Evolutionary conservation across 2,888 invertebrate genomes (phyloP).

Genomic region (Hirtodrosophila confusa): DNA sequence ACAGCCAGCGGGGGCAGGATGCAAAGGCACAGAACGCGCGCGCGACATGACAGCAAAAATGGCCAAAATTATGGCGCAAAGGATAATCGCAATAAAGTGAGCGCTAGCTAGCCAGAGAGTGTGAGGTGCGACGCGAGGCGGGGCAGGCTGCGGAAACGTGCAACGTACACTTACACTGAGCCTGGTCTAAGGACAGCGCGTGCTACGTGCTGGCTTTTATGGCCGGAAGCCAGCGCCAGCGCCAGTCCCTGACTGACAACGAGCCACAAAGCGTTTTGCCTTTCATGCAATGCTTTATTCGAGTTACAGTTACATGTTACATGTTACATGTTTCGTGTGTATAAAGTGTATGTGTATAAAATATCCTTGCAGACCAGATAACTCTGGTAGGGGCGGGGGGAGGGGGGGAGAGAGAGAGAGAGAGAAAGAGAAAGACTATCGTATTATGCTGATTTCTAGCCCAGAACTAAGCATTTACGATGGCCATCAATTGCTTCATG

Average conservation of each 20-base stretch:
- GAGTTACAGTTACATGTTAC: constrained; percentile 4
- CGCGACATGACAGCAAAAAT: constrained; percentile 53
- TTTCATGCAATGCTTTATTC: constrained; percentile 28
- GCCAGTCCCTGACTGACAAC: neutral
- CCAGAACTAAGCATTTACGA: constrained; percentile 42
- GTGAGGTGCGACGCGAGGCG: too few species aligned
- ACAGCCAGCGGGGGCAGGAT: constrained; percentile 18
- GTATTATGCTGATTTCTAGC: constrained; percentile 42
- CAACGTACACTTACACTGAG: constrained; percentile 18
- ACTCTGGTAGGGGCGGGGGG: neutral
- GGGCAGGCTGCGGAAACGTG: constrained; percentile 6
- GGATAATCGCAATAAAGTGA: constrained; percentile 61
- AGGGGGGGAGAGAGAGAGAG: too few species aligned
- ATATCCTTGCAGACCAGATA: constrained; percentile 1
- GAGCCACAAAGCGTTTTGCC: constrained; percentile 3
- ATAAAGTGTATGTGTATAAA: constrained; percentile 14
- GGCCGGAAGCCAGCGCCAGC: constrained; percentile 2
- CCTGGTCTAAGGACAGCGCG: constrained; percentile 32
- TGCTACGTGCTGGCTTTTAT: constrained; percentile 39
- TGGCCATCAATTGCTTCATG: neutral
- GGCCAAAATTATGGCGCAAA: constrained; percentile 69
- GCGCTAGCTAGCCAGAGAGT: constrained; percentile 10
- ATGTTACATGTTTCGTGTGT: constrained; percentile 8
- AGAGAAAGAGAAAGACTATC: constrained; percentile 29
- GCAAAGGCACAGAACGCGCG: constrained; percentile 32